Evolutionary conservation across 2,888 invertebrate species (phyloP), one percentile per base, ranked within the genome.

Genomic region (Andrena minutula): DNA sequence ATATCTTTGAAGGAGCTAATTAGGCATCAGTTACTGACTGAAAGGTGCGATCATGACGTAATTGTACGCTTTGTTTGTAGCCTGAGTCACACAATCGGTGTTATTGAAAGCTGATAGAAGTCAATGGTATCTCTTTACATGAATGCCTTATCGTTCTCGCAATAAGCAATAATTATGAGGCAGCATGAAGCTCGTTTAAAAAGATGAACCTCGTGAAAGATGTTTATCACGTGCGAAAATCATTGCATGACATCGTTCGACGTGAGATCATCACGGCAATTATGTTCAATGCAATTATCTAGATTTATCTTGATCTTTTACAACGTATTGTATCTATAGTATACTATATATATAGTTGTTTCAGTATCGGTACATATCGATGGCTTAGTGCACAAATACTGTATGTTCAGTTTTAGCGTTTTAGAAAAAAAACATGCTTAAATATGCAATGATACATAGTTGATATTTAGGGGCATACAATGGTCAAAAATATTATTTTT

Each of bases 141-240:
- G 65, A 51, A 53, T 32, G 30, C 30, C n/a, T 32, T 65, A 65
- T 30, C 26, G 28, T n/a, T 4, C n/a, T n/a, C 12, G 16, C 23
- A 23, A 41, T 20, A 10, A 41, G 41, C 23, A 23, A 16, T 41
- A 41, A 26, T 63, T 32, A 63, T 16, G 23, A 41, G 63, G 23
- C 32, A 23, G 8, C 20, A 10, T 10, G 7, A 20, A 23, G 23
- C 23, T 35, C 7, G 8, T 7, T 20, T 58, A 16, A n/a, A 30
- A 60, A 30, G 30, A 60, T n/a, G 60, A 60, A n/a, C 30, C 7
- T n/a, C 58, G 60, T 30, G 32, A 23, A 41, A 63, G 23, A 41
- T 41, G 41, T 63, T 41, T 63, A 41, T 41, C 8, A 23, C 20
- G 26, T 63, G 35, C 35, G 23, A 63, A 23, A 16, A 63, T 23